Evolutionary conservation across 2,888 invertebrate genomes (phyloP).

Genomic region (Polylopha cassiicola): DNA sequence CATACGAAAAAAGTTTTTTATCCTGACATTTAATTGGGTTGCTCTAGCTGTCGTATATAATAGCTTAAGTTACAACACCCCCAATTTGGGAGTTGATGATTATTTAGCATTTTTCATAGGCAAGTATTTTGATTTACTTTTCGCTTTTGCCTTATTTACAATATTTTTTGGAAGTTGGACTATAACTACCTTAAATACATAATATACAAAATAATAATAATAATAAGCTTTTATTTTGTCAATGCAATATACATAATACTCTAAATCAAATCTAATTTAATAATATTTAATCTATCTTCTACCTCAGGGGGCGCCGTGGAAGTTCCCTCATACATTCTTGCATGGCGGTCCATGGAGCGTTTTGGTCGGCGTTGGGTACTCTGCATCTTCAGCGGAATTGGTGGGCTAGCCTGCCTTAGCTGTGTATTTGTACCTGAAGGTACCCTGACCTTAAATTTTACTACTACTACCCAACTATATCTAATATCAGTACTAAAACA

Average conservation of each 20-base stretch:
- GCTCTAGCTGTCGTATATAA: constrained; percentile 83
- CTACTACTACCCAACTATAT: too few relatives aligned
- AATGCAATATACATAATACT: too few relatives aligned
- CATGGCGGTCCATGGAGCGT: constrained; percentile 81
- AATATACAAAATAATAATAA: too few relatives aligned
- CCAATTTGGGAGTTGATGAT: constrained; percentile 82
- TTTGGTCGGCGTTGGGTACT: constrained; percentile 81
- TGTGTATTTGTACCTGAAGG: constrained; percentile 82
- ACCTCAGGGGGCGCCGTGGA: constrained; percentile 80
- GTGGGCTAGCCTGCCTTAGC: constrained; percentile 80
- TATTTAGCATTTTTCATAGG: constrained; percentile 82
- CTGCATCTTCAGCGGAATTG: constrained; percentile 79
- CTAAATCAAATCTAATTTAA: background rate
- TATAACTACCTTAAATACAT: too few relatives aligned
- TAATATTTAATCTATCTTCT: constrained; percentile 24
- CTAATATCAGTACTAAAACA: background rate
- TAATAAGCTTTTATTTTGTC: too few relatives aligned
- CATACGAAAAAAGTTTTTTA: constrained; percentile 80
- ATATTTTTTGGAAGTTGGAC: too few relatives aligned
- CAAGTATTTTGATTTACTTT: constrained; percentile 38
- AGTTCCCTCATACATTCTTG: constrained; percentile 80
- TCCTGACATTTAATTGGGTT: constrained; percentile 81
- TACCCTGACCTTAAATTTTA: too few relatives aligned
- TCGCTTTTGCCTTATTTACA: too few relatives aligned
- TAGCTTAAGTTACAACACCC: constrained; percentile 81